Conservation (phyloP, 1,140 invertebrate genomes). For the Lamellibrachia luymesi region DNA sequence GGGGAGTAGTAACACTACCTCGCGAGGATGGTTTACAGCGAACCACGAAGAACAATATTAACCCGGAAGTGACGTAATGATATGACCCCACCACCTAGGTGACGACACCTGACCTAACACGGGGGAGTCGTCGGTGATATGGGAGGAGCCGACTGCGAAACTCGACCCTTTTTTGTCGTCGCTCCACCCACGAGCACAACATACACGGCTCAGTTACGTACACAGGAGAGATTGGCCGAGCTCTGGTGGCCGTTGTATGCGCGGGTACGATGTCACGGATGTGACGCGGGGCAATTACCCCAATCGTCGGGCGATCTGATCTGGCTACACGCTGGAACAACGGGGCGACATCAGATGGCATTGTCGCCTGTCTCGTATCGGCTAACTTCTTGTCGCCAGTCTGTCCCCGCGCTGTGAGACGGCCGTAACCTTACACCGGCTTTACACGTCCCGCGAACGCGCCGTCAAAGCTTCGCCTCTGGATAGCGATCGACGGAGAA, state of each 20-base stretch:
- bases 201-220: not conserved
- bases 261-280: not conserved
- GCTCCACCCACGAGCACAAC: not conserved
- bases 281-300: not conserved
- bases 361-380: conserved; percentile 3
- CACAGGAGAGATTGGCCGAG: not conserved
- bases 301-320: not conserved
- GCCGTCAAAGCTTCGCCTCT: not conserved
- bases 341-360: not conserved
- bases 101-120: not conserved
- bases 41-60: not conserved
- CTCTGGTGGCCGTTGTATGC: not conserved
- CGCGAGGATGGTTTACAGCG: no score
- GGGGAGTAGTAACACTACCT: no score
- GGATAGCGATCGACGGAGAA: not conserved
- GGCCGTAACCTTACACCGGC: not conserved
- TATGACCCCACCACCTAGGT: not conserved
- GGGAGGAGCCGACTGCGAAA: not conserved
- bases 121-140: not conserved
- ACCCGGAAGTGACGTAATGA: not conserved
- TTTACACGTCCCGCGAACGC: not conserved
- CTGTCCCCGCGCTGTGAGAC: not conserved
- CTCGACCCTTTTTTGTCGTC: not conserved
- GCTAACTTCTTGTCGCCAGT: not conserved
- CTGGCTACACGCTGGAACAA: conserved; percentile 3